phyloP scores from a whole-genome alignment of 1,140 invertebrate species.

The Rhyacophila brunnea region DNA sequence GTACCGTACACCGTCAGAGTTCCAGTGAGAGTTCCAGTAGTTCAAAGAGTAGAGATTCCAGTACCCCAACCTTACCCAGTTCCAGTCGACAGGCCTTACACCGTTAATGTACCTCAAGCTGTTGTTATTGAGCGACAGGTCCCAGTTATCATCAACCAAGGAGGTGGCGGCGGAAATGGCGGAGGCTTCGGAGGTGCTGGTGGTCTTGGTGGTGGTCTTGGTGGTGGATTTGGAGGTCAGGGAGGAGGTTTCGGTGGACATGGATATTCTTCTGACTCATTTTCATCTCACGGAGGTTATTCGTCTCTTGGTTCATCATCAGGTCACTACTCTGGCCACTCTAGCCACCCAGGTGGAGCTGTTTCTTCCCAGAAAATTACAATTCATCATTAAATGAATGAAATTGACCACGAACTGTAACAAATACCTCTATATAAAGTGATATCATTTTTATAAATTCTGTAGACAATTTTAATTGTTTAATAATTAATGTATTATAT shows the following conservation, averaged over 20 bases:
- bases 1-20: conserved; percentile 55
- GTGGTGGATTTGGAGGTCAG: neutral
- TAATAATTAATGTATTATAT: too few relatives aligned
- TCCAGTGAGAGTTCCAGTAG: conserved; percentile 53
- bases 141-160: conserved; percentile 43
- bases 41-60: conserved; percentile 35
- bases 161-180: conserved; percentile 32
- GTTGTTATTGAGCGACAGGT: conserved; percentile 53
- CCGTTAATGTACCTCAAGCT: conserved; percentile 47
- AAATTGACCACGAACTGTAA: too few relatives aligned
- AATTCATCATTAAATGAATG: conserved; percentile 3
- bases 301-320: neutral
- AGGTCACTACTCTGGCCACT: neutral
- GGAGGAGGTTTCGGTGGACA: conserved; percentile 4
- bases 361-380: conserved; percentile 13
- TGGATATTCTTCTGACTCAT: conserved; percentile 9
- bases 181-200: conserved; percentile 28
- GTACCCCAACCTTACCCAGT: conserved; percentile 42
- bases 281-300: conserved; percentile 12
- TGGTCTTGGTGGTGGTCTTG: neutral
- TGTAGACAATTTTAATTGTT: too few relatives aligned
- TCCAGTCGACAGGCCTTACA: conserved; percentile 40
- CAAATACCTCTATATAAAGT: too few relatives aligned
- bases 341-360: conserved; percentile 3
- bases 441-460: too few relatives aligned